Percentiles rank a stretch among this genome's conserved stretches.
Evolutionary conservation across 2,888 invertebrate species (phyloP).

Genomic region (Tetragonula carbonaria): DNA sequence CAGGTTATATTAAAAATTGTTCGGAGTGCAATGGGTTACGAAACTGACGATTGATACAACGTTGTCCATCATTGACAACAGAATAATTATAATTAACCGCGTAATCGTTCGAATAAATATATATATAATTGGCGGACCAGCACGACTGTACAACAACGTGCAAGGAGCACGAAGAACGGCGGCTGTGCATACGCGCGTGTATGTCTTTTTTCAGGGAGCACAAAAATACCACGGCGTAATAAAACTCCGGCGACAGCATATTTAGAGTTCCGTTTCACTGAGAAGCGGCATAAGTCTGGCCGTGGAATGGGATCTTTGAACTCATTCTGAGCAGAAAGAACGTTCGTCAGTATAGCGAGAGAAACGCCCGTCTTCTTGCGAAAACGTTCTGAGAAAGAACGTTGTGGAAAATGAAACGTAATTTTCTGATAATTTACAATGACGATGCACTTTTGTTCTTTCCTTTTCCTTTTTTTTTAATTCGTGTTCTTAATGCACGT

Average conservation of each 20-base stretch:
- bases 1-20: too few species aligned
- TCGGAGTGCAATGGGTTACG: too few species aligned
- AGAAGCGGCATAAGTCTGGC: constrained; percentile 31
- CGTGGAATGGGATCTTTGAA: constrained; percentile 59
- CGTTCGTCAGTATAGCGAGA: constrained; percentile 25
- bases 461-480: too few species aligned
- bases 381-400: too few species aligned
- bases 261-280: constrained; percentile 57
- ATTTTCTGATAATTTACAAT: background rate
- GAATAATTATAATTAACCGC: too few species aligned
- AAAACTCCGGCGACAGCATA: constrained; percentile 49
- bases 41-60: too few species aligned
- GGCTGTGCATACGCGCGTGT: background rate
- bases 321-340: constrained; percentile 42
- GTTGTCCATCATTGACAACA: too few species aligned
- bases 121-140: too few species aligned
- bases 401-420: background rate
- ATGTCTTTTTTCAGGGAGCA: background rate
- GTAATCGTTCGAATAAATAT: background rate
- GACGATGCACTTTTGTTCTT: background rate
- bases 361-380: background rate
- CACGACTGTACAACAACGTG: background rate
- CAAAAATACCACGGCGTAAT: constrained; percentile 59
- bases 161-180: background rate
- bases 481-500: too few species aligned